Evolutionary conservation across 2,113 vertebrate genomes (phyloP).

Genomic region (Carassius gibelio): DNA sequence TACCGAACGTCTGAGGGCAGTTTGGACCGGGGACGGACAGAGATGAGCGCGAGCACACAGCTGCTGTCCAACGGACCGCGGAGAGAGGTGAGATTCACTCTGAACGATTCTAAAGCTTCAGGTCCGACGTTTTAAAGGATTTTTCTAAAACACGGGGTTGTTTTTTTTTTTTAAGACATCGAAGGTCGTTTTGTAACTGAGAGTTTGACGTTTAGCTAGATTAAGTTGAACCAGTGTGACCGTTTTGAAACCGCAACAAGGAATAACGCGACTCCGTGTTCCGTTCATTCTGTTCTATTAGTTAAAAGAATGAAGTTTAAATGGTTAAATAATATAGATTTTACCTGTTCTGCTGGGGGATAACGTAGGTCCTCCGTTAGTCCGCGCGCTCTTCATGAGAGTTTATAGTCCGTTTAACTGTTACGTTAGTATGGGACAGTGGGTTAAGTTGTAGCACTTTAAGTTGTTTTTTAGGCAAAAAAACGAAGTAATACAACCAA

Average conservation of each 20-base stretch:
- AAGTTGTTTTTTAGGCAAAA: neutral
- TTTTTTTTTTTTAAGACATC: neutral
- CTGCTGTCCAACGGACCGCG: conserved; percentile 34
- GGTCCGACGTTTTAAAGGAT: neutral
- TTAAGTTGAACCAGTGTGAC: neutral
- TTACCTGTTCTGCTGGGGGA: neutral
- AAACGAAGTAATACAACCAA: neutral
- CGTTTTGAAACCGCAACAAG: neutral
- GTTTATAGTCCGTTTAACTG: neutral
- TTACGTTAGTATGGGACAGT: no score
- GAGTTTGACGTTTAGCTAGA: neutral
- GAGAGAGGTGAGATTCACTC: conserved; percentile 35
- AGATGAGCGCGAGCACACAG: conserved; percentile 34
- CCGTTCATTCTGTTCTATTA: no score
- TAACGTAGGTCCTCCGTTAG: neutral
- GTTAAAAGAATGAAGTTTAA: neutral
- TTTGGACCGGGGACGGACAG: conserved; percentile 24
- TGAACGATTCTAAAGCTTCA: neutral
- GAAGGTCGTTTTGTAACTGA: conserved; percentile 1
- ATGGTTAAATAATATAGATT: neutral
- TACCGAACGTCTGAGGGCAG: conserved; percentile 8
- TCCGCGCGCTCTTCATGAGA: no score
- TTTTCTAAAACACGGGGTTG: neutral
- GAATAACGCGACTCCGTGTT: neutral
- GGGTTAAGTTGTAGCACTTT: neutral